Percentiles rank a stretch among this genome's conserved stretches.
phyloP scores from a whole-genome alignment of 2,888 invertebrate genomes.

The Odontocerum albicorne region DNA sequence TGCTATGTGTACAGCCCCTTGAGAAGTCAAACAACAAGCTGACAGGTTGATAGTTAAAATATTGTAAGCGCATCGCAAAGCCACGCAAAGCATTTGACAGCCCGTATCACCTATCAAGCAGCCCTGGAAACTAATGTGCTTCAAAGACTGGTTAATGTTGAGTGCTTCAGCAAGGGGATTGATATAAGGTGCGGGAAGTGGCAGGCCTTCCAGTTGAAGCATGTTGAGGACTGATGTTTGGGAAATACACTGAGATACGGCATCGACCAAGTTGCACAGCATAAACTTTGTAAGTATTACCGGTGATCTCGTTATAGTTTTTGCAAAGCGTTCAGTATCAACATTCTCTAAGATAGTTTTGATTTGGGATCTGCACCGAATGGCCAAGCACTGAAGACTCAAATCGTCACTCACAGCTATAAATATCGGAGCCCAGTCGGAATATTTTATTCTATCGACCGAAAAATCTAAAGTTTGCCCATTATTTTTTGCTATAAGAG shows the following conservation, averaged over 20 bases:
- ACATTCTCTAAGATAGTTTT: slow-evolving; percentile 57
- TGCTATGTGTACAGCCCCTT: slow-evolving; percentile 66
- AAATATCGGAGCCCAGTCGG: slow-evolving; percentile 75
- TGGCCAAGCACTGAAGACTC: slow-evolving; percentile 67
- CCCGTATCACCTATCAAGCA: slow-evolving; percentile 72
- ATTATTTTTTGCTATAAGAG: slow-evolving; percentile 50
- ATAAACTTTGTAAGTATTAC: slow-evolving; percentile 72
- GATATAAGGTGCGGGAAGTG: slow-evolving; percentile 67
- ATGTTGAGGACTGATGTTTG: slow-evolving; percentile 63
- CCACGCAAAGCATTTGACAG: slow-evolving; percentile 69
- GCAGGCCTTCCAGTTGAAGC: slow-evolving; percentile 71
- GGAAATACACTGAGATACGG: slow-evolving; percentile 63
- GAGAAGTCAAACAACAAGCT: slow-evolving; percentile 65
- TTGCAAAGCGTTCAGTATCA: slow-evolving; percentile 60
- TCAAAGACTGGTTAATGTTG: slow-evolving; percentile 63
- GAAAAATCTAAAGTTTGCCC: slow-evolving; percentile 66
- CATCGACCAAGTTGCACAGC: slow-evolving; percentile 65
- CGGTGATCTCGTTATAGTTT: slow-evolving; percentile 63
- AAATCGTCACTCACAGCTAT: slow-evolving; percentile 72
- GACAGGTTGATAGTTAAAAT: slow-evolving; percentile 69
- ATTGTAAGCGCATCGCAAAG: slow-evolving; percentile 66
- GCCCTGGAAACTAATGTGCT: slow-evolving; percentile 67
- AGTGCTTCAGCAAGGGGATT: slow-evolving; percentile 63
- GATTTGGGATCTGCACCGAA: slow-evolving; percentile 62
- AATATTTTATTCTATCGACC: slow-evolving; percentile 73